Evolutionary conservation across 2,888 invertebrate genomes (phyloP), one percentile per base, ranked within the genome.

Genomic region (Cyclophora punctaria): DNA sequence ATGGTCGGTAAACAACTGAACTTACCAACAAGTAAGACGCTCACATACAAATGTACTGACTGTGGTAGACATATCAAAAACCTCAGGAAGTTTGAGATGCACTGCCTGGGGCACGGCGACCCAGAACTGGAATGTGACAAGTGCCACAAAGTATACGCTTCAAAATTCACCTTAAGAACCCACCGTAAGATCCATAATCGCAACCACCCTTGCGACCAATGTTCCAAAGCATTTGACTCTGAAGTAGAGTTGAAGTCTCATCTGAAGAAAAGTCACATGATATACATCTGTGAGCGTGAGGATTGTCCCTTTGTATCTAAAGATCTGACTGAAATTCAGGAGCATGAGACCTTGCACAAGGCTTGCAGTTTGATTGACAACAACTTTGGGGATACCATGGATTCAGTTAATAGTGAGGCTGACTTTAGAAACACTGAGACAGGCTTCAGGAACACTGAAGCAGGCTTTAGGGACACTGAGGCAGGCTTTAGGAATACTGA

Each of bases 111-210:
- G 0, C 89, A 89, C 50, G 87, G 87, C 0, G 75, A 89, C 62
- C 89, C 89, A 0, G 82, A 89, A 0, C 51, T 83, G 3, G 87
- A 89, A 67, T 89, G 89, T 55, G 60, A 66, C 6, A 76, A 75
- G 55, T 89, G 89, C 64, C 73, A 70, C 20, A 89, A 89, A 65
- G 87, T 89, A 0, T 89, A 85, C 64, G 83, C 87, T 0, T 80
- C 88, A 7, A 85, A 87, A 54, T 82, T 80, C 49, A 82, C 82
- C 4, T 64, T 89, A 3, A 78, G 83, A 20, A 76, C 75, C 7
- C 89, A 89, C 56, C 63, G 63, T 7, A 83, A 82, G 57, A 79
- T 85, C 35, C 89, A 89, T 55, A 63, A 65, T 35, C 67, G 85
- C 0, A 77, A 77, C 49, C 71, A 72, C 47, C 62, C 65, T 0